Percentiles rank a stretch among this genome's conserved stretches.
Evolutionary conservation across 2,113 vertebrate species (phyloP).

Genomic region (Podilymbus podiceps): DNA sequence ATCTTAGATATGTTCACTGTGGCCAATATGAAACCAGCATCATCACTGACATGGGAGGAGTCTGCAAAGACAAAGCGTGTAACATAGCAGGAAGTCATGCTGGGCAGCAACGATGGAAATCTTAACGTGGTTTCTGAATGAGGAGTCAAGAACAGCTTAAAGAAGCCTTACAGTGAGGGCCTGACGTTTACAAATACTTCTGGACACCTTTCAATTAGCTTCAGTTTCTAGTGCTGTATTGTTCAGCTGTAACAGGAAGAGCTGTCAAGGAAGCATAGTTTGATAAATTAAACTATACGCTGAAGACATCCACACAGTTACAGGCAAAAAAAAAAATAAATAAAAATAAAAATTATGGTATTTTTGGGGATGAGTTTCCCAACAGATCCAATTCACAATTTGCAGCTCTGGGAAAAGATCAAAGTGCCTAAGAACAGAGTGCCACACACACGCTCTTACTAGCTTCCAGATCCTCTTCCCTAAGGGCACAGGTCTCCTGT

Average conservation of each 20-base stretch:
- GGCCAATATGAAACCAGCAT: not conserved
- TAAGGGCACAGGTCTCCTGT: not conserved
- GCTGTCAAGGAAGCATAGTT: not conserved
- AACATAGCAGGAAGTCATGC: not conserved
- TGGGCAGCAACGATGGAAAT: not conserved
- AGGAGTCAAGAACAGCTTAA: not conserved
- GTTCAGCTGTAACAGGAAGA: not conserved
- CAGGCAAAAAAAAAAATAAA: not conserved
- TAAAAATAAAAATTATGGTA: not conserved
- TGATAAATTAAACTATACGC: not conserved
- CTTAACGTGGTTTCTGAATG: not conserved
- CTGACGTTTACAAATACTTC: not conserved
- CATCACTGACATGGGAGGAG: rapidly evolving
- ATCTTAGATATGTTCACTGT: not conserved
- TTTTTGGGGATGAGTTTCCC: not conserved
- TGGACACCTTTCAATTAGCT: not conserved
- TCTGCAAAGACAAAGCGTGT: not conserved
- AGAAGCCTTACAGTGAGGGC: not conserved
- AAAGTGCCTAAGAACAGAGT: not conserved
- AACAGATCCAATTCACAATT: not conserved
- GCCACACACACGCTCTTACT: not conserved
- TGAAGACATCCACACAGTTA: not conserved
- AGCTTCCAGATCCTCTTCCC: conserved; percentile 1
- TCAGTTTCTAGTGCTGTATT: not conserved
- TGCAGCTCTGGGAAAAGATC: not conserved